A percentile compares a stretch with the other conserved stretches of the same genome.
Conservation (phyloP, 2,113 vertebrate genomes). For the Pterocles burchelli region DNA sequence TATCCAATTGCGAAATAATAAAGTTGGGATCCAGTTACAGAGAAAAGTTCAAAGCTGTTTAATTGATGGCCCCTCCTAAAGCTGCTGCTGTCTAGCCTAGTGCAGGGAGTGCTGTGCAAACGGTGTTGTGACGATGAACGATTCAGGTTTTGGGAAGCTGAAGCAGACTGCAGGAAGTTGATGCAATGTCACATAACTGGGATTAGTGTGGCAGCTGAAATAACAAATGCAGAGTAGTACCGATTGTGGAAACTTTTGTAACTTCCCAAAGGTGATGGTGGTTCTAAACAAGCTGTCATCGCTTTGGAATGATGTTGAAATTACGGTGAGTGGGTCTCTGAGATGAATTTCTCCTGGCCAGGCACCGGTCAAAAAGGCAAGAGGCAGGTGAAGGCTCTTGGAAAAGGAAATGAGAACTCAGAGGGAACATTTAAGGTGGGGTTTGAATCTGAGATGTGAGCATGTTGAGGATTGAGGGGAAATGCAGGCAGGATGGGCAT, state of each 20-base stretch:
- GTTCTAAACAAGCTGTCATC: neutral
- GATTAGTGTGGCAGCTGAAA: conserved; percentile 33
- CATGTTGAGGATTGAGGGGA: neutral
- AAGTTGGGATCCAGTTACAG: neutral
- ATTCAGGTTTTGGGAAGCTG: neutral
- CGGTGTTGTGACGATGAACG: neutral
- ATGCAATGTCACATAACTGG: neutral
- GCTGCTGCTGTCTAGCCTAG: neutral
- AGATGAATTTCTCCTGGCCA: neutral
- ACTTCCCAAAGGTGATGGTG: neutral
- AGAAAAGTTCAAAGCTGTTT: neutral
- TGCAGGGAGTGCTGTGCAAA: neutral
- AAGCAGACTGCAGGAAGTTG: neutral
- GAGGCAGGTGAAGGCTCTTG: neutral
- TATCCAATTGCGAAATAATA: neutral
- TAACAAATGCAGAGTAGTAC: neutral
- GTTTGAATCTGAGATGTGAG: neutral
- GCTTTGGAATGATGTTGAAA: neutral
- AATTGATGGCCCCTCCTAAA: neutral
- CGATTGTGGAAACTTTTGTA: neutral
- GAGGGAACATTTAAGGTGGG: rapidly evolving
- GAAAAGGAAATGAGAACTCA: neutral
- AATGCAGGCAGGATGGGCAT: neutral
- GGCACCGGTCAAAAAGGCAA: neutral
- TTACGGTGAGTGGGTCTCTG: neutral